Evolutionary conservation across 2,888 invertebrate genomes (phyloP).

Genomic region (Patella depressa): DNA sequence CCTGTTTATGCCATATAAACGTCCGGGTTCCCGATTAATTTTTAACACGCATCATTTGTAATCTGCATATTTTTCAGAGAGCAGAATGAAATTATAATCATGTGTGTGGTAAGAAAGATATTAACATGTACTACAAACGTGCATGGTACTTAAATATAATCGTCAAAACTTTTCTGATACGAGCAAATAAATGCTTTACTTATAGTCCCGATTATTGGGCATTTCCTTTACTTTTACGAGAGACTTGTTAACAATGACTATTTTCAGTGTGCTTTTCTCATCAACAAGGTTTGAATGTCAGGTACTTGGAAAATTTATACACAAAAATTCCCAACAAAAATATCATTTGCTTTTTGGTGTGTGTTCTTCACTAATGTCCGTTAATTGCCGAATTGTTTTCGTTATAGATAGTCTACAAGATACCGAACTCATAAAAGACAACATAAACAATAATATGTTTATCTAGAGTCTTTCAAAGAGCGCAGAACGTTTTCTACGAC

Average conservation of each 20-base stretch:
- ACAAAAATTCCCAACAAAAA: conserved; percentile 9
- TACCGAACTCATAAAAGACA: neutral
- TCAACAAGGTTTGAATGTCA: conserved; percentile 7
- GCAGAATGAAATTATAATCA: too few relatives aligned
- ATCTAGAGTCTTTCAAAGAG: neutral
- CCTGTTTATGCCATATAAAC: too few relatives aligned
- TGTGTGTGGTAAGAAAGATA: too few relatives aligned
- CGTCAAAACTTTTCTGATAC: too few relatives aligned
- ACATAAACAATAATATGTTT: conserved; percentile 5
- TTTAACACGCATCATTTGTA: too few relatives aligned
- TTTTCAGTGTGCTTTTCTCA: neutral
- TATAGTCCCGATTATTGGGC: neutral
- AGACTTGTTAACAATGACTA: neutral
- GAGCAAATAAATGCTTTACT: neutral
- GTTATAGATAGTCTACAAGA: conserved; percentile 2
- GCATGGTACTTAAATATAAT: too few relatives aligned
- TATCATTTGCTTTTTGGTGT: conserved; percentile 10
- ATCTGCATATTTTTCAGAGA: too few relatives aligned
- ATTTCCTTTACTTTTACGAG: conserved; percentile 2
- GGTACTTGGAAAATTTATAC: conserved; percentile 9
- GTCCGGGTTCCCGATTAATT: too few relatives aligned
- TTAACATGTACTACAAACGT: too few relatives aligned
- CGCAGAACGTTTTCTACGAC: too few relatives aligned
- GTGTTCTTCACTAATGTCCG: conserved; percentile 7
- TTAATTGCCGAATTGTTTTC: conserved; percentile 9